These are phyloP conservation scores for Acanthococcus lagerstroemiae DNA, from an alignment of 2,888 invertebrate genomes.

Conservation along the genomic window DNA sequence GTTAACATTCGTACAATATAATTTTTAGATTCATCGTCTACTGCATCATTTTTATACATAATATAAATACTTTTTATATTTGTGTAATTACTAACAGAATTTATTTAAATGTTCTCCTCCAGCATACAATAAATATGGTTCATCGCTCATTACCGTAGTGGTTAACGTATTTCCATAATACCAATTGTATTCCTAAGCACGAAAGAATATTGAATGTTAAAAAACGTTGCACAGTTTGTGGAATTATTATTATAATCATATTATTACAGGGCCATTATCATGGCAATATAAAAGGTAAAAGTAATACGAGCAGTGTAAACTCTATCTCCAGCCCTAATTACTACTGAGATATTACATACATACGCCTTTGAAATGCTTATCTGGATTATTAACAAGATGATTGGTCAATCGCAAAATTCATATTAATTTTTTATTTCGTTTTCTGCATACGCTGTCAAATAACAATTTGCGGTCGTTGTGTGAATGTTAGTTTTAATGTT, in stretches of 20 bases:
- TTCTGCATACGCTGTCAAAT: too few species aligned
- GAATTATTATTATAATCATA: too few species aligned
- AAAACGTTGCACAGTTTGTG: neutral
- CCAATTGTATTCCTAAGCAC: slow-evolving; percentile 19
- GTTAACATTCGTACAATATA: too few species aligned
- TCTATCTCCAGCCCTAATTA: too few species aligned
- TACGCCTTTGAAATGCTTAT: slow-evolving; percentile 25
- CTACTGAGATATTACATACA: neutral
- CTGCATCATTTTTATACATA: too few species aligned
- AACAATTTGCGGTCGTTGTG: too few species aligned
- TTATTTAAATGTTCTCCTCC: slow-evolving; percentile 13
- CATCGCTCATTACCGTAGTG: neutral
- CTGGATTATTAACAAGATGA: slow-evolving; percentile 12
- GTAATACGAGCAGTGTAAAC: too few species aligned
- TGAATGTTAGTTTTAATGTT: too few species aligned
- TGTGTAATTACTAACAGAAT: slow-evolving; percentile 11
- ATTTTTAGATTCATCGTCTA: too few species aligned
- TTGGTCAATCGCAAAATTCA: neutral
- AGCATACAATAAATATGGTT: slow-evolving; percentile 2
- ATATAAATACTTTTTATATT: neutral
- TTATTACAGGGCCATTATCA: too few species aligned
- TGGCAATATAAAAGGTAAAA: too few species aligned
- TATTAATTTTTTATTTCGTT: too few species aligned
- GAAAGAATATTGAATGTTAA: neutral
- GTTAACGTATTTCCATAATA: slow-evolving; percentile 14